phyloP scores from a whole-genome alignment of 2,888 invertebrate genomes.

The Metalampra italica region DNA sequence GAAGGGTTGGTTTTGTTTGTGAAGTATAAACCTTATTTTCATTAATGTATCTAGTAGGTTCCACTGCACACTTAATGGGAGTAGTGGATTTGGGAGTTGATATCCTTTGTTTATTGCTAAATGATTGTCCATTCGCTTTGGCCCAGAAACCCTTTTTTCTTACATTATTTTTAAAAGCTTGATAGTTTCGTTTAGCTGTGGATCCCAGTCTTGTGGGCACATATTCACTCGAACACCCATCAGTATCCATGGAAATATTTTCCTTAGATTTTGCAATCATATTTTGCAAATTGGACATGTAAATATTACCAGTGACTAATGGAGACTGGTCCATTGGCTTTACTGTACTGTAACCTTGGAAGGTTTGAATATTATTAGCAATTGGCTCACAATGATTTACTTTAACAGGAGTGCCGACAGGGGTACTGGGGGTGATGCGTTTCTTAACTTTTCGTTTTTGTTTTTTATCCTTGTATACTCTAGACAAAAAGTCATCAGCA shows the following conservation, averaged over 20 bases:
- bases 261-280: constrained; percentile 47
- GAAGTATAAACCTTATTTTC: neutral
- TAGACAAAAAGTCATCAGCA: constrained; percentile 61
- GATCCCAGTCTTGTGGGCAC: constrained; percentile 66
- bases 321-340: constrained; percentile 51
- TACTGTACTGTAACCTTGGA: constrained; percentile 57
- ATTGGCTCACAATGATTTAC: constrained; percentile 26
- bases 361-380: constrained; percentile 25
- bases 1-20: constrained; percentile 4
- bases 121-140: constrained; percentile 56
- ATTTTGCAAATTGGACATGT: constrained; percentile 54
- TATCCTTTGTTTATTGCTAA: constrained; percentile 28
- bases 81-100: neutral
- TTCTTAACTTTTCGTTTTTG: constrained; percentile 45
- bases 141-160: constrained; percentile 68
- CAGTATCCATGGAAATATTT: constrained; percentile 36
- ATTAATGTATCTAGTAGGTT: neutral
- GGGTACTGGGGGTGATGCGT: constrained; percentile 19
- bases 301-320: constrained; percentile 62
- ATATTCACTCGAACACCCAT: constrained; percentile 65
- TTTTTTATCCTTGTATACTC: constrained; percentile 55
- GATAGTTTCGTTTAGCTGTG: constrained; percentile 64
- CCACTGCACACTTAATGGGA: too few species aligned
- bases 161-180: constrained; percentile 69
- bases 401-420: constrained; percentile 7